Conservation (phyloP, 2,797 vertebrate species). For the Megalops cyprinoides region DNA sequence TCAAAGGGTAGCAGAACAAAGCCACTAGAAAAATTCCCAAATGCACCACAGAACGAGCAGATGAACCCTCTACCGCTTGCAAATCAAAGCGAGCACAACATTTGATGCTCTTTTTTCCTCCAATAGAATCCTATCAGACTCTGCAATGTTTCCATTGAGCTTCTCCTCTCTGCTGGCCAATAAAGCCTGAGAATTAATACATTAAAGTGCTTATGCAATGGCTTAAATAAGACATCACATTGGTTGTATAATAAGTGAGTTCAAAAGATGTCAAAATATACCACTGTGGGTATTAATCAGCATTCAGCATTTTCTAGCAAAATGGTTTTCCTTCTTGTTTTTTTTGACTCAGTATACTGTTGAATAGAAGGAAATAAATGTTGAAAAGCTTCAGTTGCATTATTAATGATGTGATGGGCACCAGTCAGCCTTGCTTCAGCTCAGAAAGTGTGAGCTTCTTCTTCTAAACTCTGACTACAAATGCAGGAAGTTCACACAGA, state of each 20-base stretch:
- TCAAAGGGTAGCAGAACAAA: conserved; percentile 92
- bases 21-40: conserved; percentile 81
- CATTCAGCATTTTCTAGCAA: background rate
- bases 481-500: background rate
- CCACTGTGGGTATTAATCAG: background rate
- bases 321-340: background rate
- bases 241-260: background rate
- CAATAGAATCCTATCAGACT: conserved; percentile 71
- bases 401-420: background rate
- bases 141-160: conserved; percentile 76
- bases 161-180: conserved; percentile 60
- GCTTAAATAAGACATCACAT: conserved; percentile 77
- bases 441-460: background rate
- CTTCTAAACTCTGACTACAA: background rate
- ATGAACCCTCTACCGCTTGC: conserved; percentile 69
- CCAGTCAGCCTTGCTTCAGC: background rate
- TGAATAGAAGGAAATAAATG: background rate
- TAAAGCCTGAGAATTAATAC: conserved; percentile 64
- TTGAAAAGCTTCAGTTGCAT: background rate
- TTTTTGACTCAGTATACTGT: background rate
- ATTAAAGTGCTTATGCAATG: conserved; percentile 72
- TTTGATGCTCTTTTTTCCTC: conserved; percentile 74
- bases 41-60: conserved; percentile 73
- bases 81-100: conserved; percentile 81
- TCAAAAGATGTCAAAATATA: conserved; percentile 1